Base-by-base conservation (phyloP, 35 echinoderm and acorn worm species). In the Acanthaster planci region DNA sequence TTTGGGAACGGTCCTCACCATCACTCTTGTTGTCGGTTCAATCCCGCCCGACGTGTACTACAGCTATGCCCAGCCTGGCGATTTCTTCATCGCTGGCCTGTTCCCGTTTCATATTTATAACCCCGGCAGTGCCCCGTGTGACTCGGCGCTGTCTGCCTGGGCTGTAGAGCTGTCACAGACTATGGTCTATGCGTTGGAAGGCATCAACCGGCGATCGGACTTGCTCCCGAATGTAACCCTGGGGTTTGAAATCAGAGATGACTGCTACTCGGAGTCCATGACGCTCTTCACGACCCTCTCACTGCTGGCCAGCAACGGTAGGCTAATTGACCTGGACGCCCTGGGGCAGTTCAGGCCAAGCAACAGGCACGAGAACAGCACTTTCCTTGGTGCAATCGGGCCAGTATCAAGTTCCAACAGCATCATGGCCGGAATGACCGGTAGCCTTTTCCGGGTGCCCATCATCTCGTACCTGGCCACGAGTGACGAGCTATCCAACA, bases 381-480 rank as follows among this genome's bases (percentile, higher is more conserved):
- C 64, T 26, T 72, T 72, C n/a, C 64, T 72, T 10, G 64, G 64
- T 34, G 64, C 64, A 19, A 72, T 72, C 64, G 64, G 64, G 23
- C 64, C 64, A 10, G 64, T 72, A 26, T 72, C 64, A 26, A 72
- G 64, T 26, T 31, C 64, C 64, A 72, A 72, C 64, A 72, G 64
- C 64, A 72, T 53, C 5, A 31, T 77, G 35, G 40, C 85, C 14
- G 76, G 39, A 6, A 44, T 53, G 47, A 31, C 77, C 7, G 51
- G 67, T 47, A 77, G 76, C 16, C 27, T 77, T 6, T 52, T 44
- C 30, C 42, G 22, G 5, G 37, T 87, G 7, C 85, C 85, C 19
- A n/a, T 78, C 16, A 87, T 87, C 18, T 77, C 38, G 2, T 87
- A 78, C 29, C 29, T 51, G 29, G 85, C 85, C 44, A 76, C 55